Conservation (phyloP, 2,113 vertebrate genomes). For the Callopanchax toddi region DNA sequence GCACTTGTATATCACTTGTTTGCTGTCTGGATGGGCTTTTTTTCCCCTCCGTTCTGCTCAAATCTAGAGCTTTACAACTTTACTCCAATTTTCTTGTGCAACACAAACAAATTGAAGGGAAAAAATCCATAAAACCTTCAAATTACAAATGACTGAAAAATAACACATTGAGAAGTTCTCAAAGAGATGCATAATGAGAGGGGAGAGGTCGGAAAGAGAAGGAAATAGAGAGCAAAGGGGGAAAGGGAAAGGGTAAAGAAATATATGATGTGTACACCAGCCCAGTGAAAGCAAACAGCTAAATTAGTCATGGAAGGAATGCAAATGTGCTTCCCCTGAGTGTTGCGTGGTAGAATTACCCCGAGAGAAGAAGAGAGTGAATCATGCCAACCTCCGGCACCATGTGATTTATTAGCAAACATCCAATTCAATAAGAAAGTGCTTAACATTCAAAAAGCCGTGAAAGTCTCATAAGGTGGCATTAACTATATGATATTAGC, state of each 20-base stretch:
- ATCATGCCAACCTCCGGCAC: conserved; percentile 65
- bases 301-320: conserved; percentile 72
- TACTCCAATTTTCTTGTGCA: conserved; percentile 4
- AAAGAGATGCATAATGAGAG: conserved; percentile 57
- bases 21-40: background rate
- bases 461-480: conserved; percentile 68
- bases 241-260: conserved; percentile 35
- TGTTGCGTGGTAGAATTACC: conserved; percentile 69
- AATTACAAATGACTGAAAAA: conserved; percentile 41
- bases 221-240: conserved; percentile 46
- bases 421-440: conserved; percentile 79
- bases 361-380: conserved; percentile 70
- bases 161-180: conserved; percentile 50
- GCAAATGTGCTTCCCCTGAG: conserved; percentile 75
- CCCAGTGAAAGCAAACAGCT: conserved; percentile 74
- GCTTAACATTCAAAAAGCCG: conserved; percentile 75
- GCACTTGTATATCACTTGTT: background rate
- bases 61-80: conserved; percentile 13
- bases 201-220: conserved; percentile 38
- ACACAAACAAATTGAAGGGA: conserved; percentile 7
- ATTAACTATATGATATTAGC: conserved; percentile 61
- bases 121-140: conserved; percentile 21
- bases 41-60: conserved; percentile 8
- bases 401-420: conserved; percentile 78
- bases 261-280: conserved; percentile 64